Percentiles rank a stretch among this genome's conserved stretches.
Evolutionary conservation across 2,888 invertebrate species (phyloP).

Genomic region (Apamea monoglypha): DNA sequence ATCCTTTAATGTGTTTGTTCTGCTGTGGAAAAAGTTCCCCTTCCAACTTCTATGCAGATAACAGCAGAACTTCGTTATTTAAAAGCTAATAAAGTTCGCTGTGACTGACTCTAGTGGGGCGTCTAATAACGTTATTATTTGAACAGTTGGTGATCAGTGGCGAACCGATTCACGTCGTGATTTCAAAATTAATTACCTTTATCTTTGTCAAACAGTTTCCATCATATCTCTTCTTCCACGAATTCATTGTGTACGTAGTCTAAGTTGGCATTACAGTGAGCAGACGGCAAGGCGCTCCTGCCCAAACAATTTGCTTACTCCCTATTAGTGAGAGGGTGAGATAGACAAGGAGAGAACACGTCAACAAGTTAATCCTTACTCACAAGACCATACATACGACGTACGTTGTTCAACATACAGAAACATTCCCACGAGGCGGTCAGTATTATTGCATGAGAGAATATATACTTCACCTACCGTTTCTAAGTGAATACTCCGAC

Average conservation of each 20-base stretch:
- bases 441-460: slow-evolving; percentile 23
- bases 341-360: slow-evolving; percentile 33
- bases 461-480: slow-evolving; percentile 16
- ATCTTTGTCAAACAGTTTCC: slow-evolving; percentile 8
- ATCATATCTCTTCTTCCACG: neutral
- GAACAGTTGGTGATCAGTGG: slow-evolving; percentile 44
- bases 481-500: slow-evolving; percentile 21
- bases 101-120: slow-evolving; percentile 37
- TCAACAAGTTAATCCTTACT: slow-evolving; percentile 46
- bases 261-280: neutral
- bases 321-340: slow-evolving; percentile 30
- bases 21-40: slow-evolving; percentile 74
- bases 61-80: slow-evolving; percentile 67
- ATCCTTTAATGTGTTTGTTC: slow-evolving; percentile 87
- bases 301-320: slow-evolving; percentile 43
- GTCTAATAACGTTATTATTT: slow-evolving; percentile 57
- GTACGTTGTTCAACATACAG: slow-evolving; percentile 9
- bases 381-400: neutral
- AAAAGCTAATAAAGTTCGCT: slow-evolving; percentile 68
- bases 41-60: slow-evolving; percentile 73
- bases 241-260: neutral
- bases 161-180: slow-evolving; percentile 28
- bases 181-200: slow-evolving; percentile 37
- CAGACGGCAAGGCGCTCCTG: slow-evolving; percentile 19
- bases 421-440: slow-evolving; percentile 23